Evolutionary conservation across 2,888 invertebrate genomes (phyloP), one percentile per base, ranked within the genome.

Genomic region (Thumatha senex): DNA sequence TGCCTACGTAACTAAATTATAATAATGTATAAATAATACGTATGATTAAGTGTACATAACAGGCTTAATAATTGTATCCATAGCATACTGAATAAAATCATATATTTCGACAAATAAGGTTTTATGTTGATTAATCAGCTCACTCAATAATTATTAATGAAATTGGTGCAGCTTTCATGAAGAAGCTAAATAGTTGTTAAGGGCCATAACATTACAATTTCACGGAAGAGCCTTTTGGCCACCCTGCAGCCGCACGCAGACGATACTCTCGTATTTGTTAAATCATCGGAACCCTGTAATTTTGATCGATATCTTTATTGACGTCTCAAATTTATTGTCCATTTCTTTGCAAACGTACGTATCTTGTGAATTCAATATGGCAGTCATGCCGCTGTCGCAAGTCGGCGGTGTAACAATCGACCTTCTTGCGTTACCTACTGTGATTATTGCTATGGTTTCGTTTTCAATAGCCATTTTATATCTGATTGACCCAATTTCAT

Each of bases 241-340:
- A 87, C 90, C 89, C 84, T 81, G 86, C 60, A 61, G 58, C 86
- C 71, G 76, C 70, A 73, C 78, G 76, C 81, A 71, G 80, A 81
- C 84, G 84, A 85, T 81, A 84, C 74, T 70, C 74, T 84, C 86
- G 80, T 89, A 89, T 89, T 90, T 90, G 89, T 89, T 89, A 90
- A 89, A 90, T 86, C 89, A 89, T 87, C 88, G 75, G 80, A 82
- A 84, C 88, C 89, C 90, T 89, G 81, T 90, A 91, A 91, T 91
- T 91, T 91, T 90, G 91, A 91, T 91, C 89, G 86, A 89, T 90
- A 91, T 91, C 91, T 90, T 91, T 89, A 90, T 86, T 86, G 88
- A 84, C 81, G 78, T 84, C 76, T 79, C 81, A 85, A 87, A 89
- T 89, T 91, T 91, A 90, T 90, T 88, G 89, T 86, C 81, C 82